A percentile compares a stretch with the other conserved stretches of the same genome.
phyloP scores from a whole-genome alignment of 2,113 vertebrate species.

The Bostrychus sinensis region DNA sequence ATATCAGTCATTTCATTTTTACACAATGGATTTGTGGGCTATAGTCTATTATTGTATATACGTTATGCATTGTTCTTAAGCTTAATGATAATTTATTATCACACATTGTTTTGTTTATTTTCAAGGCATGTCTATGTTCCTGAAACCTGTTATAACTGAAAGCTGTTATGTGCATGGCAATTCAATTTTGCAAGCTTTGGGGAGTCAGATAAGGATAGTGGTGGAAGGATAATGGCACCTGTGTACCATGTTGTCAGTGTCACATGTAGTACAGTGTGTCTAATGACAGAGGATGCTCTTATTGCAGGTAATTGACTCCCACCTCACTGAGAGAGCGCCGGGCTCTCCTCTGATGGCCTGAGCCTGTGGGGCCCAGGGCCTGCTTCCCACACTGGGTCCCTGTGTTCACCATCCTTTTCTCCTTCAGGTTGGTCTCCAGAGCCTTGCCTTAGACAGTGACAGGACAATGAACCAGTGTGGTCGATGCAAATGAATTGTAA shows the following conservation, averaged over 20 bases:
- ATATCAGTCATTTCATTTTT: background rate
- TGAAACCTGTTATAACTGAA: background rate
- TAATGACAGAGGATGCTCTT: background rate
- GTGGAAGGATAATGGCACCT: slow-evolving; percentile 1
- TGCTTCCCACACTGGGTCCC: slow-evolving; percentile 82
- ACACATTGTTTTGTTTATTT: background rate
- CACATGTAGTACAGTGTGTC: background rate
- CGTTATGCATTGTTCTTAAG: too few species aligned
- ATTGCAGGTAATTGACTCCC: slow-evolving; percentile 28
- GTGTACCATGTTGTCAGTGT: background rate
- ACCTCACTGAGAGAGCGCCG: slow-evolving; percentile 68
- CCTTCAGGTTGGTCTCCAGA: slow-evolving; percentile 66
- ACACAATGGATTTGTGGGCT: too few species aligned
- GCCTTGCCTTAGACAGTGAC: slow-evolving; percentile 63
- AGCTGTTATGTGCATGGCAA: background rate
- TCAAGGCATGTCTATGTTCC: background rate
- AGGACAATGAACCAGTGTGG: slow-evolving; percentile 2
- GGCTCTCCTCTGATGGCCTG: slow-evolving; percentile 74
- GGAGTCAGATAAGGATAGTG: background rate
- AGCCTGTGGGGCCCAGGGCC: slow-evolving; percentile 53
- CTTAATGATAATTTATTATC: too few species aligned
- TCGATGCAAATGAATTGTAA: background rate
- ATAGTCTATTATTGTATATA: background rate
- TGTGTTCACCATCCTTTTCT: slow-evolving; percentile 82
- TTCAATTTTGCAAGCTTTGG: background rate